Base-by-base conservation (phyloP, 2,113 vertebrate species). In the Entelurus aequoreus region DNA sequence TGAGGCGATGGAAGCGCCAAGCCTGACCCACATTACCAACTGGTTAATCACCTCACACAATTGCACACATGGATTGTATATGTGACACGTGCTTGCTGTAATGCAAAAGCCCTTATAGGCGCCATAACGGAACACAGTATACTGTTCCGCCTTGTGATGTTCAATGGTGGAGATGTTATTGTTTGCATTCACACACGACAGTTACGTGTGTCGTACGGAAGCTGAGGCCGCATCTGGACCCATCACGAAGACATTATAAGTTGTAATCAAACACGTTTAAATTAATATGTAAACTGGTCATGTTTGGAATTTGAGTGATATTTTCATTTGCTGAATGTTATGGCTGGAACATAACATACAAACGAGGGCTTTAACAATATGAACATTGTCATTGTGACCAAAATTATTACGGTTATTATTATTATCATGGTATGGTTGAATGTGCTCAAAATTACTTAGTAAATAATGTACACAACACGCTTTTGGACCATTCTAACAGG, bases 11-110 rank as follows among this genome's bases (percentile, higher is more conserved):
- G 36, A 73, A 47, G 58, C 65, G 78, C 62, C 63, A 78, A 68
- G 47, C 54, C 47, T 85, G 83, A 88, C 85, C 85, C 79, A 86
- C 68, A 28, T 84, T 86, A 83, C 72, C 46, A 67, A 71, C 48
- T 53, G 63, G 73, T 78, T 85, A 76, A 80, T 79, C 69, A 50
- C 65, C 55, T 69, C 66, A 52, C 52, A 54, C 38, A 44, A n/a
- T 21, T 54, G 52, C 55, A 69, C 44, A 38, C 19, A 40, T 16
- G 36, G 44, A 63, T 36, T 50, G 21, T 21, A 57, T 60, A 37
- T 60, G 62, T 76, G 66, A 75, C 69, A 47, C 63, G 79, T 67
- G 68, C 55, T 38, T 35, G 19, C 49, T 71, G 13, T 56, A 19
- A 73, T 64, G 49, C 61, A 65, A 52, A 68, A 6, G 19, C 47